A percentile compares a stretch with the other conserved stretches of the same genome.
Evolutionary conservation across 2,113 vertebrate species (phyloP).

Genomic region (Piaya cayana): DNA sequence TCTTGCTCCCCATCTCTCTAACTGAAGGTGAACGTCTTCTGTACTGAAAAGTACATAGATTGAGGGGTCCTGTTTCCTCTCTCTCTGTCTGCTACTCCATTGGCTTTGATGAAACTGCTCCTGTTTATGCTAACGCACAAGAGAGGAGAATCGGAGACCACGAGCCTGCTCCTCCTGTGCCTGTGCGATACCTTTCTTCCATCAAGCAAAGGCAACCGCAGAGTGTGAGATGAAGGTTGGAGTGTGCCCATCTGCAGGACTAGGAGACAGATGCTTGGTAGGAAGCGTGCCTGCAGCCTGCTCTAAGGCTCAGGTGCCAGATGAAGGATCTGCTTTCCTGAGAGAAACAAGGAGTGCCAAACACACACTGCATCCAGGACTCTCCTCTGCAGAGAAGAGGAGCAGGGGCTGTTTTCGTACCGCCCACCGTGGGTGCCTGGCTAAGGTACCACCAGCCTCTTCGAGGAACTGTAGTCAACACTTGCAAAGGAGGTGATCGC

Average conservation of each 20-base stretch:
- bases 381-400: background rate
- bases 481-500: background rate
- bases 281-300: background rate
- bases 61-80: background rate
- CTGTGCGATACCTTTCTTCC: background rate
- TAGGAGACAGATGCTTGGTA: conserved; percentile 30
- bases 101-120: background rate
- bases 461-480: background rate
- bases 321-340: conserved; percentile 2
- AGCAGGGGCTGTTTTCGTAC: conserved; percentile 16
- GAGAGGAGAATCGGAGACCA: background rate
- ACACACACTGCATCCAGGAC: background rate
- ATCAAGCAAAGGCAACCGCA: background rate
- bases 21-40: background rate
- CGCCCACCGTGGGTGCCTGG: background rate
- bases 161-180: background rate
- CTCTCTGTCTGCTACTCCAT: background rate
- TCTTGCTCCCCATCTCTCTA: background rate
- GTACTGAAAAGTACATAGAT: background rate
- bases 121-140: background rate
- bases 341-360: background rate
- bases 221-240: background rate
- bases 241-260: background rate
- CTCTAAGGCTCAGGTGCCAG: conserved; percentile 6
- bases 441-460: background rate